Percentiles rank a stretch among this genome's conserved stretches.
Evolutionary conservation across 1,140 invertebrate species (phyloP).

Genomic region (Oryctes rhinoceros): DNA sequence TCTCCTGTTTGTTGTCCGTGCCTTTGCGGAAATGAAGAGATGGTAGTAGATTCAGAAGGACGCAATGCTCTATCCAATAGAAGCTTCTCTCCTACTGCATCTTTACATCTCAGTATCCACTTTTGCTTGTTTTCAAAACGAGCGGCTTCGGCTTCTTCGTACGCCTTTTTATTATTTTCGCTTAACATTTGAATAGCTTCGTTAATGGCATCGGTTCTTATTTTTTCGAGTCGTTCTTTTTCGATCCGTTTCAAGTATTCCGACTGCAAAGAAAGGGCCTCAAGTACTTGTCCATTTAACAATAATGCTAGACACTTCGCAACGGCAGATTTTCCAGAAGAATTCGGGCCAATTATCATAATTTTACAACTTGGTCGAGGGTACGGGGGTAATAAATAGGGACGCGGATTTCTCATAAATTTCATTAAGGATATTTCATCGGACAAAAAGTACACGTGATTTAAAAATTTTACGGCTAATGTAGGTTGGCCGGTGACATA

Average conservation of each 20-base stretch:
- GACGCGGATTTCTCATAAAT: conserved; percentile 69
- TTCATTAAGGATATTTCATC: conserved; percentile 59
- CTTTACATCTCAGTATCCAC: conserved; percentile 28
- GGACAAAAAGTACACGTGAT: conserved; percentile 67
- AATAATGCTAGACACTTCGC: conserved; percentile 56
- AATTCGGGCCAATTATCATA: conserved; percentile 61
- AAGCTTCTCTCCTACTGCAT: background rate
- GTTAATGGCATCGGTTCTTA: conserved; percentile 59
- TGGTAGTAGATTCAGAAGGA: background rate
- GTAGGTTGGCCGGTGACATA: conserved; percentile 61
- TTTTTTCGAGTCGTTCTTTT: conserved; percentile 59
- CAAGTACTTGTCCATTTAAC: conserved; percentile 56
- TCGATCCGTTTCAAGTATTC: conserved; percentile 53
- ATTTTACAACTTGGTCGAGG: conserved; percentile 60
- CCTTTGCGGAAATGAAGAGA: conserved; percentile 19
- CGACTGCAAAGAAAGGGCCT: conserved; percentile 57
- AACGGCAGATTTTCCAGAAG: conserved; percentile 60
- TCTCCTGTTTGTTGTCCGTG: background rate
- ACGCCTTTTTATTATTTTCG: conserved; percentile 56
- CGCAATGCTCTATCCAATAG: conserved; percentile 43
- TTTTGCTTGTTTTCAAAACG: conserved; percentile 45
- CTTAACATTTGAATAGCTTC: conserved; percentile 61
- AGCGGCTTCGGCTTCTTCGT: conserved; percentile 49
- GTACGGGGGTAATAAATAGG: conserved; percentile 61
- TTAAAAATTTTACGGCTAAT: conserved; percentile 66